phyloP scores from a whole-genome alignment of 2,888 invertebrate species.

The Apoda limacodes region DNA sequence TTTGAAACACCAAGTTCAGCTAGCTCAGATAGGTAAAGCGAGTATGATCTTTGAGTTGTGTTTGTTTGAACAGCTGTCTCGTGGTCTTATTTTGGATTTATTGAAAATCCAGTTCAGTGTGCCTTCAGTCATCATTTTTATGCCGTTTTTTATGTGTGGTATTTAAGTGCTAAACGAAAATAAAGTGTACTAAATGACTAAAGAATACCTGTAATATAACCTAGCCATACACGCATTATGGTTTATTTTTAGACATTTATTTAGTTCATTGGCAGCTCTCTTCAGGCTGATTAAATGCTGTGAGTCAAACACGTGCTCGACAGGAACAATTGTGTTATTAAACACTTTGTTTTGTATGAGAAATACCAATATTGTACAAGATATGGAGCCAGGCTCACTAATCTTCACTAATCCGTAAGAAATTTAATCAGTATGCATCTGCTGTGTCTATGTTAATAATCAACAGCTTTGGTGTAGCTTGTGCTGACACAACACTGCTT shows the following conservation, averaged over 20 bases:
- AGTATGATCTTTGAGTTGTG: slow-evolving; percentile 42
- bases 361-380: slow-evolving; percentile 27
- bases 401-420: slow-evolving; percentile 57
- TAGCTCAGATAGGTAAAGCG: slow-evolving; percentile 87
- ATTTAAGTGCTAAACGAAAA: slow-evolving; percentile 32
- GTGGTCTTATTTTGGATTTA: no score
- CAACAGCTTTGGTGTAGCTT: slow-evolving; percentile 28
- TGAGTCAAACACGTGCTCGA: slow-evolving; percentile 47
- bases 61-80: slow-evolving; percentile 63
- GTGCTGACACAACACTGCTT: no score
- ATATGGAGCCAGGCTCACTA: slow-evolving; percentile 44
- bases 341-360: slow-evolving; percentile 27
- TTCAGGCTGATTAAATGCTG: slow-evolving; percentile 36
- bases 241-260: slow-evolving; percentile 62
- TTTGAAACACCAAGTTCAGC: slow-evolving; percentile 91
- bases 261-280: slow-evolving; percentile 54
- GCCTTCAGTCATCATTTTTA: no score
- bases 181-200: slow-evolving; percentile 22
- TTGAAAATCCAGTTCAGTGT: no score
- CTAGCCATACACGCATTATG: slow-evolving; percentile 49
- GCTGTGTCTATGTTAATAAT: slow-evolving; percentile 34
- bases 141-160: slow-evolving; percentile 34
- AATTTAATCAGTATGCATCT: slow-evolving; percentile 26
- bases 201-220: slow-evolving; percentile 43
- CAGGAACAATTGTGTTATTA: slow-evolving; percentile 27